A percentile compares a stretch with the other conserved stretches of the same genome.
Evolutionary conservation across 2,113 vertebrate genomes (phyloP).

Genomic region (Turnix velox): DNA sequence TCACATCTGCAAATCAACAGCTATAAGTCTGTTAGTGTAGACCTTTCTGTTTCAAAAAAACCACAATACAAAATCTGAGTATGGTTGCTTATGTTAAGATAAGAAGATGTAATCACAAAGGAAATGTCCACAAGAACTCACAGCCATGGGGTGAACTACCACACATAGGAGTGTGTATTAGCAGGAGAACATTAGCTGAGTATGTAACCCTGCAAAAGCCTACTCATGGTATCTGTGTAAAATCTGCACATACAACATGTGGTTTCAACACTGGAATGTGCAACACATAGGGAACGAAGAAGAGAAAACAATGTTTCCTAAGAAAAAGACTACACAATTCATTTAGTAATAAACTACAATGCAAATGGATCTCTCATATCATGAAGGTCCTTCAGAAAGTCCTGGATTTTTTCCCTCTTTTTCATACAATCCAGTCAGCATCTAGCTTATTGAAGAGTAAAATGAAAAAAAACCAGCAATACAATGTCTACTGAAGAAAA

Average conservation of each 20-base stretch:
- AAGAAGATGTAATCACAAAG: not conserved
- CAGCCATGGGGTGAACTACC: not conserved
- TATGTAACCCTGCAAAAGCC: not conserved
- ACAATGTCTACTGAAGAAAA: not conserved
- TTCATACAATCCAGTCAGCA: not conserved
- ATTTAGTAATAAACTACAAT: not conserved
- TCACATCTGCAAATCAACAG: constrained; percentile 39
- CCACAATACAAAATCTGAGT: not conserved
- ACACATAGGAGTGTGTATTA: not conserved
- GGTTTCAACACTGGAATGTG: not conserved
- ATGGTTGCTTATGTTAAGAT: not conserved
- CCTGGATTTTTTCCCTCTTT: not conserved
- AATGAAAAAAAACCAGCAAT: not conserved
- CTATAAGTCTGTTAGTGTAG: not conserved
- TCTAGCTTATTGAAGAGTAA: not conserved
- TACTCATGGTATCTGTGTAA: not conserved
- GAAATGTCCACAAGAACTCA: not conserved
- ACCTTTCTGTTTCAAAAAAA: not conserved
- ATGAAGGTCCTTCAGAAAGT: not conserved
- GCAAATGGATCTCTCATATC: not conserved
- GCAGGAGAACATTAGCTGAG: not conserved
- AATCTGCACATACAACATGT: not conserved
- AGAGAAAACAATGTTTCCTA: not conserved
- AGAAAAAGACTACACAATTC: not conserved
- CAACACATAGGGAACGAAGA: too few species aligned